Base-by-base conservation (phyloP, 2,888 invertebrate species). In the Prenolepis imparis region DNA sequence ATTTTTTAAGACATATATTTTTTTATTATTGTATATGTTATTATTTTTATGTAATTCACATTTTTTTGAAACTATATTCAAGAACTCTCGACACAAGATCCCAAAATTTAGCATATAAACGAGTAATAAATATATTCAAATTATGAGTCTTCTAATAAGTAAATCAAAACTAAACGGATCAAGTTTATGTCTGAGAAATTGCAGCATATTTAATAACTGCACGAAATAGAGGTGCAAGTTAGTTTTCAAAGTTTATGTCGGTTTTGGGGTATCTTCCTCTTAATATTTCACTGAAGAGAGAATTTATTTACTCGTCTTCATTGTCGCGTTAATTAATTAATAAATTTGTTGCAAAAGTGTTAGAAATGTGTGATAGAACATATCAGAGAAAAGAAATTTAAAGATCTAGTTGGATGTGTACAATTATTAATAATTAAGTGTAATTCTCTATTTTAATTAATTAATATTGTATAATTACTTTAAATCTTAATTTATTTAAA, bases 291-390 rank as follows among this genome's bases (percentile, higher is more conserved):
- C 1, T 44, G 21, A 18, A 12, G 41, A 44, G 21, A 18, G 52
- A 57, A 82, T 77, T 39, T 77, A 39, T 68, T 68, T 57, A 77
- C 55, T 4, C 6, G 36, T 36, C 36, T 36, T 36, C 36, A 6
- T 36, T 6, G 36, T 36, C 36, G 6, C 36, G 6, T 36, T 36
- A 36, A 36, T 36, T 28, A 28, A 28, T 28, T 28, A 28, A 28
- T 28, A 36, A 36, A 36, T 36, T 36, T 28, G 3, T 28, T 3
- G 28, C 28, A 28, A 28, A 28, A 28, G 28, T 28, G 28, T 28
- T 28, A 28, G 3, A 44, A 18, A 44, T 18, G 48, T 18, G 18
- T 1, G 48, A 0, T 18, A 48, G 18, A 48, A 18, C 48, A 6
- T 18, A 18, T 48, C 48, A 18, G 6, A 48, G 28, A 28, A 28